Base-by-base conservation (phyloP, 30 jellyfish, hydroid and myxozoan species). In the Chrysaora quinquecirrha region DNA sequence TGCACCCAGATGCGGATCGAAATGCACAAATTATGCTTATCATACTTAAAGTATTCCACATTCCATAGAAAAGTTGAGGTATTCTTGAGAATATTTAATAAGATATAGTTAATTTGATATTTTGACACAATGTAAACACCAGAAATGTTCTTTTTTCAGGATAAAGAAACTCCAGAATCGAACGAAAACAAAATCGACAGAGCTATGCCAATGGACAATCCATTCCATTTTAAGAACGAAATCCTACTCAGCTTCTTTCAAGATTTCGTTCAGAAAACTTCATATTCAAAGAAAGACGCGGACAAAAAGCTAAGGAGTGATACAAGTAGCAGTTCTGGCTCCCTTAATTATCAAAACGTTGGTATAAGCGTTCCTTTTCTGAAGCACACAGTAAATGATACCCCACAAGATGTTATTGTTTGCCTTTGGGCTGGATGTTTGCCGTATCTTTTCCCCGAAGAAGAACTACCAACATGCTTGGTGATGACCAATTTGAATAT, bases 391-490 rank as follows among this genome's bases (percentile, higher is more conserved):
- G 71, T 80, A 4, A 46, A 29, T 16, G 85, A 77, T 25, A 65
- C 78, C 2, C 76, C 34, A 2, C 98, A 91, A 68, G 95, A 86
- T 64, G 86, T 80, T 4, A 48, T 91, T 11, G 64, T 91, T 21
- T 66, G 80, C 62, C 73, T 90, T 19, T 91, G 98, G 98, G 98
- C 80, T n/a, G 96, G 98, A 0, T 91, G 98, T 60, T 46, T 91
- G 47, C 96, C 98, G 48, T 91, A 91, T 75, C 56, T 85, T 0
- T 84, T 82, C 78, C 98, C 98, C 3, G 98, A 91, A 52, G 96
- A 91, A 58, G 98, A 91, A 64, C 86, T 91, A 1, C 98, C 98
- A 18, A 56, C 78, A 0, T 85, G 96, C 60, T 77, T 91, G 34
- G 91, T 91, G 30, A 85, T 80, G 91, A 91, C 98, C 11, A 85